phyloP scores from a whole-genome alignment of 2,888 invertebrate species.

The Stomorhina lunata region DNA sequence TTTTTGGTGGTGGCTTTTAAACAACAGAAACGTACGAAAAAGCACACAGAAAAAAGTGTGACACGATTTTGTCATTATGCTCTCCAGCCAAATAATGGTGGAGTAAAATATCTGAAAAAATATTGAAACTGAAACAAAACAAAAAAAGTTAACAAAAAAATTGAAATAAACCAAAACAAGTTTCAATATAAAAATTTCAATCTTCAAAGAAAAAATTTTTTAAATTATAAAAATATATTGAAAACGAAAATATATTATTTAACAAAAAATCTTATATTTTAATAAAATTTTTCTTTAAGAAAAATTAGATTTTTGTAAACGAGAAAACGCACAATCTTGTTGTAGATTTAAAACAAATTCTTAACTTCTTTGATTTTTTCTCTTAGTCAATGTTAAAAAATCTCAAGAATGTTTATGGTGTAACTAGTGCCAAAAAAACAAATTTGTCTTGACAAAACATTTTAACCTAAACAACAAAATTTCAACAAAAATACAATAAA shows the following conservation, averaged over 20 bases:
- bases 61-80: constrained; percentile 37
- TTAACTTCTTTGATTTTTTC: constrained; percentile 52
- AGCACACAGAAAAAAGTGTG: constrained; percentile 4
- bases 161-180: constrained; percentile 11
- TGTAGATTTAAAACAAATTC: neutral
- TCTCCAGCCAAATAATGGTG: constrained; percentile 20
- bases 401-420: constrained; percentile 57
- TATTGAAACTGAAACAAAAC: neutral
- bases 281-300: constrained; percentile 4
- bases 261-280: neutral
- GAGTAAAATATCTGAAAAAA: no score
- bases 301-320: neutral
- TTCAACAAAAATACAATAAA: neutral
- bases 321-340: neutral
- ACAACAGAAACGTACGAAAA: neutral
- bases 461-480: constrained; percentile 23
- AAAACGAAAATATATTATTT: neutral
- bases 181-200: neutral
- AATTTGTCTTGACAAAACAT: neutral
- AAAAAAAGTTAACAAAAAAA: neutral
- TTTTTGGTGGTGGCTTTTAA: constrained; percentile 45
- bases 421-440: constrained; percentile 54
- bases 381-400: constrained; percentile 36
- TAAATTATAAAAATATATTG: neutral
- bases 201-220: neutral